phyloP scores from a whole-genome alignment of 2,113 vertebrate species.

The Bungarus multicinctus region DNA sequence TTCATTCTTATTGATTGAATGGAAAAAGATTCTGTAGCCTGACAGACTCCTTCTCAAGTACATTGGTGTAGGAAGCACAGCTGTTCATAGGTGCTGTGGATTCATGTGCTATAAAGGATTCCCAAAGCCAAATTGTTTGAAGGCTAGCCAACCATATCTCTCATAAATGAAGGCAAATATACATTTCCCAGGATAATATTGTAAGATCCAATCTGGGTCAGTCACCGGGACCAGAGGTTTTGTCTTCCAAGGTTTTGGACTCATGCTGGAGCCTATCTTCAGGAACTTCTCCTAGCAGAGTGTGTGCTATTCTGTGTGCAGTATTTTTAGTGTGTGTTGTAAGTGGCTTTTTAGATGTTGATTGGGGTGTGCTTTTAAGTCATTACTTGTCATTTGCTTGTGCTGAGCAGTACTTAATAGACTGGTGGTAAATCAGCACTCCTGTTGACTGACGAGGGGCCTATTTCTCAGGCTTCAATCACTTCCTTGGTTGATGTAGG shows the following conservation, averaged over 20 bases:
- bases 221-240: not conserved
- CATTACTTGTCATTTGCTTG: not conserved
- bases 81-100: no score
- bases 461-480: not conserved
- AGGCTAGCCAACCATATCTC: no score
- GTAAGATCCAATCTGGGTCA: not conserved
- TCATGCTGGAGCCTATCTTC: not conserved
- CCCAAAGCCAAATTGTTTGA: no score
- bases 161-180: not conserved
- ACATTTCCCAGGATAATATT: not conserved
- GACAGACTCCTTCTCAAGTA: no score
- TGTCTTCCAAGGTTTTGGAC: not conserved
- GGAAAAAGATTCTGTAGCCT: no score
- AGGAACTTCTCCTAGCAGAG: not conserved
- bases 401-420: not conserved
- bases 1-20: no score
- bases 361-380: not conserved
- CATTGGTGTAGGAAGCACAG: no score
- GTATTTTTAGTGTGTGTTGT: no score
- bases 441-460: no score
- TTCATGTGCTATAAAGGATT: no score
- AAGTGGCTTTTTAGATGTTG: not conserved
- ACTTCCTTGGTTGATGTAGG: not conserved
- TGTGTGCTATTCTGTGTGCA: no score
- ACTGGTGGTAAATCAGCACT: not conserved